Conservation (phyloP, 2,797 vertebrate genomes). For the Triplophysa bombifrons region DNA sequence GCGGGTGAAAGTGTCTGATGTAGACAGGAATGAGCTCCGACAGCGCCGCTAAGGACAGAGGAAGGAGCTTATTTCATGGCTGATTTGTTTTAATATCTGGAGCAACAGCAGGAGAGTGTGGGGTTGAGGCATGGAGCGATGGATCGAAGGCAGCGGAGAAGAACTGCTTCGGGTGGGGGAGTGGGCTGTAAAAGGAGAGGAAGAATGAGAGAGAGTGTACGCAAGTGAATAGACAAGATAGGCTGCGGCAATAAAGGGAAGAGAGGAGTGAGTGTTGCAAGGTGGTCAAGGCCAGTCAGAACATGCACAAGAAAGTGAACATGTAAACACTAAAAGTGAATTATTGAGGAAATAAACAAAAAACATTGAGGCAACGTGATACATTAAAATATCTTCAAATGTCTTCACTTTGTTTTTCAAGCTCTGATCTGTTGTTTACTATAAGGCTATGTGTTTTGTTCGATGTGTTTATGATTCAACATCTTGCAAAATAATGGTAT, state of each 20-base stretch:
- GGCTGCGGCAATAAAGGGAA: slow-evolving; percentile 17
- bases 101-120: slow-evolving; percentile 67
- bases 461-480: no score
- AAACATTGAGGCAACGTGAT: no score
- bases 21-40: slow-evolving; percentile 72
- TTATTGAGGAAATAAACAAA: not conserved
- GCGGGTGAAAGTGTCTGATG: slow-evolving; percentile 67
- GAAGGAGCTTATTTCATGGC: slow-evolving; percentile 83
- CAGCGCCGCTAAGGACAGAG: slow-evolving; percentile 74
- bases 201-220: slow-evolving; percentile 31
- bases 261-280: slow-evolving; percentile 36
- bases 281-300: slow-evolving; percentile 41
- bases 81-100: slow-evolving; percentile 80
- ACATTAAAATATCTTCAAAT: no score
- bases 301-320: slow-evolving; percentile 21
- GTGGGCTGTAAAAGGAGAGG: slow-evolving; percentile 38
- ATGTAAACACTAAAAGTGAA: not conserved
- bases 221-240: slow-evolving; percentile 43
- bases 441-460: no score
- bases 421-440: no score
- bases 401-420: no score
- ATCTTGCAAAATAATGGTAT: no score
- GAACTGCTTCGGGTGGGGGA: slow-evolving; percentile 31
- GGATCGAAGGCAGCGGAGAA: slow-evolving; percentile 41
- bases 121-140: slow-evolving; percentile 48